phyloP scores from a whole-genome alignment of 2,113 vertebrate genomes.

The Mola mola region DNA sequence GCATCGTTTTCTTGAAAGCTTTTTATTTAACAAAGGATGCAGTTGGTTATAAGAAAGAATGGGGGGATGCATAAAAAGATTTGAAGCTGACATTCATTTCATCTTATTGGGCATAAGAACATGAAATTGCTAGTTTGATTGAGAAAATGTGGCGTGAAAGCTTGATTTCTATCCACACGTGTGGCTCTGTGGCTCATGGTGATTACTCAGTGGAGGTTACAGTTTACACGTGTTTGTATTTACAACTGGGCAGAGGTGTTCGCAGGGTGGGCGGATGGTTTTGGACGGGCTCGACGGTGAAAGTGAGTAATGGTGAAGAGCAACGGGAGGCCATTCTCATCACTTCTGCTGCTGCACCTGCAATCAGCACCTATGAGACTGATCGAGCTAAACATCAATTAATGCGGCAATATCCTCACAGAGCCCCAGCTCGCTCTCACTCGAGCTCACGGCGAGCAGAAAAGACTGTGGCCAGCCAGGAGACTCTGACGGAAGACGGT shows the following conservation, averaged over 20 bases:
- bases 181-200: not conserved
- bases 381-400: constrained; percentile 69
- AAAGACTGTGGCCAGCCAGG: constrained; percentile 12
- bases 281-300: constrained; percentile 3
- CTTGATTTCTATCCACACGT: constrained; percentile 7
- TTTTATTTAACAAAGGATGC: not conserved
- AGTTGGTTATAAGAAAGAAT: too few relatives aligned
- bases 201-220: not conserved
- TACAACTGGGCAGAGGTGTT: not conserved
- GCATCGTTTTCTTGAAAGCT: not conserved
- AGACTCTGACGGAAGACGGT: constrained; percentile 9
- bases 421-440: constrained; percentile 38
- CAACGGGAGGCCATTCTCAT: constrained; percentile 40
- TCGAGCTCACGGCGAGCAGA: constrained; percentile 31
- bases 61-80: too few relatives aligned
- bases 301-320: constrained; percentile 31
- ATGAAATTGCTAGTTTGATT: too few relatives aligned
- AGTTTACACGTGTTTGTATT: constrained; percentile 8
- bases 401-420: constrained; percentile 48
- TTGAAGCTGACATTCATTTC: too few relatives aligned
- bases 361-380: constrained; percentile 63
- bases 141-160: too few relatives aligned
- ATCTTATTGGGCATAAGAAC: too few relatives aligned
- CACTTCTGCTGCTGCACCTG: constrained; percentile 46
- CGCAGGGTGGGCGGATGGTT: not conserved